Percentiles rank a stretch among this genome's conserved stretches.
These are phyloP conservation scores for Menura novaehollandiae DNA, from an alignment of 2,113 vertebrate species.

Conservation along the genomic window DNA sequence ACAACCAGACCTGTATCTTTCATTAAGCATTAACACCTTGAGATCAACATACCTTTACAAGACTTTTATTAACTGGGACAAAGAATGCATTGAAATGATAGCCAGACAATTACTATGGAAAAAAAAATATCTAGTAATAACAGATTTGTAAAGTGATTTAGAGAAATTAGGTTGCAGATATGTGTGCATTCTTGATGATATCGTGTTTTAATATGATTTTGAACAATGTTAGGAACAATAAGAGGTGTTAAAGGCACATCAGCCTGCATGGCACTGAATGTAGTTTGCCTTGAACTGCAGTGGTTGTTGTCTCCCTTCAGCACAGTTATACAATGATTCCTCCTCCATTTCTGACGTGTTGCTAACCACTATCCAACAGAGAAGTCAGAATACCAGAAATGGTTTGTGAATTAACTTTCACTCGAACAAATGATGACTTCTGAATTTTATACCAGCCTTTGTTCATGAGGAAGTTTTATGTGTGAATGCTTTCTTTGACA, in stretches of 20 bases:
- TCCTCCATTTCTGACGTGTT: not conserved
- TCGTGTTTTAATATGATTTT: not conserved
- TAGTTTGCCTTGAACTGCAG: not conserved
- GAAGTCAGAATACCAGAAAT: not conserved
- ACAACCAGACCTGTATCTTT: not conserved
- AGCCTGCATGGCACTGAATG: accelerated
- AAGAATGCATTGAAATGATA: not conserved
- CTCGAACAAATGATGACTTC: not conserved
- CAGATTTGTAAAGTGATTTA: not conserved
- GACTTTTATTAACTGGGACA: not conserved
- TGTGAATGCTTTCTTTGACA: not conserved
- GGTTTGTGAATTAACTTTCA: not conserved
- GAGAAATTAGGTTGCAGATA: not conserved
- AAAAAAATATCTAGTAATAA: not conserved
- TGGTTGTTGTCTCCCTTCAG: not conserved
- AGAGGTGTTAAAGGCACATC: not conserved
- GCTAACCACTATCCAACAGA: not conserved
- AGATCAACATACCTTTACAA: not conserved
- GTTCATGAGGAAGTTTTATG: not conserved
- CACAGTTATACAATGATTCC: not conserved
- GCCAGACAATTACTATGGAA: not conserved
- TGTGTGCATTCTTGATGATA: not conserved
- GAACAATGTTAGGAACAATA: not conserved
- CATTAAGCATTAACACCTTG: not conserved
- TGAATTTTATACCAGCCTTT: not conserved